Base-by-base conservation (phyloP, 2,797 vertebrate genomes). In the Delichon dasypus region DNA sequence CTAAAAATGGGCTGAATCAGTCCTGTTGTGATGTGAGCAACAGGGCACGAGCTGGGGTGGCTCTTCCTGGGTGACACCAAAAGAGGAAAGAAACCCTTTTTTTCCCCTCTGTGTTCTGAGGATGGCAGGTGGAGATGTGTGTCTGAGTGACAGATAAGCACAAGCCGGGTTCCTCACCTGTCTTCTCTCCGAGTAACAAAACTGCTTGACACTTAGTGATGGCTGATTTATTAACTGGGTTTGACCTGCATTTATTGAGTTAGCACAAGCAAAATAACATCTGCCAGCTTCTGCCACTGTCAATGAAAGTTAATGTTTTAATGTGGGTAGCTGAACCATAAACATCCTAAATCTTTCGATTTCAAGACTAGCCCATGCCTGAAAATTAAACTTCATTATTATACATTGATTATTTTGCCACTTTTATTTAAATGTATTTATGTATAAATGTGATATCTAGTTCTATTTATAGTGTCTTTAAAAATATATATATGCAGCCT, bases 201-300 rank as follows among this genome's bases (percentile, higher is more conserved):
- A 50, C 23, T 66, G 62, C 84, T 57, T 92, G 75, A 89, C 72
- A 67, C 54, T 29, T 44, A 16, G 81, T 88, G 81, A 88, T 88
- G 75, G 54, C 75, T 89, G 81, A 85, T 87, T 93, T 95, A 89
- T 95, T 94, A 89, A 85, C 65, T 83, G 61, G 26, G 51, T 89
- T 88, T 93, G 84, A 94, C 89, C 68, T 89, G 75, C 1, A 0
- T 83, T 90, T 92, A 87, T 94, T 85, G 70, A 93, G 85, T 93
- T 92, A 92, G 58, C 45, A 89, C 54, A 77, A 62, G 68, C 47
- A 83, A 88, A 94, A 91, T 85, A 86, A 83, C 79, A 68, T 78
- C 93, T 96, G 79, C 73, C 89, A 91, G 54, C 58, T 72, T 83
- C 74, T 93, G 92, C 80, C 90, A 75, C 70, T 88, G 47, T 45